Percentiles rank a stretch among this genome's conserved stretches.
Conservation (phyloP, 2,797 vertebrate species). For the Lithobates pipiens region DNA sequence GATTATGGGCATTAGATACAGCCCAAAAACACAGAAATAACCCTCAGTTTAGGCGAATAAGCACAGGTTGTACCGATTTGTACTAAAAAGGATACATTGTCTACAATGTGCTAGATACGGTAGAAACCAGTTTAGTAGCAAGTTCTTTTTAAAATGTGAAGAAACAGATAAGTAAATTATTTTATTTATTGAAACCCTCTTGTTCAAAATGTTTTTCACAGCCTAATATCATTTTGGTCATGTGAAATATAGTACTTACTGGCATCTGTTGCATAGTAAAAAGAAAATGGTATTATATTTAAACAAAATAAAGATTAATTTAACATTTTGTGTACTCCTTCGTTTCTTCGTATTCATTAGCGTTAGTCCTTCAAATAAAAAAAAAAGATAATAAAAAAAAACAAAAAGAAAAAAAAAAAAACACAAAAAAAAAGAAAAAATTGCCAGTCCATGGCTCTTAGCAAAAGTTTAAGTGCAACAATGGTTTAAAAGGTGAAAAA, state of each 20-base stretch:
- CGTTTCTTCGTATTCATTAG: conserved; percentile 47
- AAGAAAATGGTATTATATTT: conserved; percentile 79
- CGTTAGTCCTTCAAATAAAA: too few species aligned
- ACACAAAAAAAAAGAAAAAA: neutral
- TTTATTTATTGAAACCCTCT: conserved; percentile 83
- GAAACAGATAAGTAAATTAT: conserved; percentile 78
- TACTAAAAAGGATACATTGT: neutral
- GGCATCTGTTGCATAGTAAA: conserved; percentile 79
- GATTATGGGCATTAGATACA: too few species aligned
- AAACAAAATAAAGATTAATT: conserved; percentile 79
- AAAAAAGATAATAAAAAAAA: conserved; percentile 10
- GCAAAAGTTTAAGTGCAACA: conserved; percentile 75
- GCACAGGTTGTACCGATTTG: too few species aligned
- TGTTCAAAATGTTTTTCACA: conserved; percentile 77
- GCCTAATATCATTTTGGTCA: conserved; percentile 77
- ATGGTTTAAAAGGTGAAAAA: conserved; percentile 65
- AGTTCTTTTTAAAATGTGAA: conserved; percentile 53
- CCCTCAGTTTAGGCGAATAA: too few species aligned
- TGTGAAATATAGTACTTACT: conserved; percentile 76
- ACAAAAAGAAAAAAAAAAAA: neutral
- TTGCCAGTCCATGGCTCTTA: neutral
- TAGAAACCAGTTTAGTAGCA: neutral
- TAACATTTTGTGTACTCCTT: conserved; percentile 76
- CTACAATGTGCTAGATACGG: neutral
- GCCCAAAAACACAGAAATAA: too few species aligned